Percentiles rank a stretch among this genome's conserved stretches.
These are phyloP conservation scores for Ammodytes marinus DNA, from an alignment of 2,113 vertebrate genomes.

Conservation along the genomic window DNA sequence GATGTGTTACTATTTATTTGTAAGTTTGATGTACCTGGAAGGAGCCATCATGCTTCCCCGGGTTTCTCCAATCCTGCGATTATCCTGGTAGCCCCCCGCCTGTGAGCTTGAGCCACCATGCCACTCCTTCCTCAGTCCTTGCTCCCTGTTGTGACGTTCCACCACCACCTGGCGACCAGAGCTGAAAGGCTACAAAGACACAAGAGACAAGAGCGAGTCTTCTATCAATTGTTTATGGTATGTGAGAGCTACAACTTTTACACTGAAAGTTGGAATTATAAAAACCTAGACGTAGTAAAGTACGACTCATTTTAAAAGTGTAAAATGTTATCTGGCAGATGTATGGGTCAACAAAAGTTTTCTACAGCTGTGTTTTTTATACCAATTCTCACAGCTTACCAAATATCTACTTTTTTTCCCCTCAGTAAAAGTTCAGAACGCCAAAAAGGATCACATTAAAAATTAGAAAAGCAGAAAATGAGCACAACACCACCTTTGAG, in stretches of 20 bases:
- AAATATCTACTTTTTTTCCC: too few species aligned
- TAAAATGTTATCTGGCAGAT: background rate
- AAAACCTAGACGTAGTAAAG: background rate
- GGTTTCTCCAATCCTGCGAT: slow-evolving; percentile 89
- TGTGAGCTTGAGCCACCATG: slow-evolving; percentile 90
- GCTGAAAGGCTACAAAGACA: slow-evolving; percentile 86
- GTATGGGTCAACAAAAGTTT: background rate
- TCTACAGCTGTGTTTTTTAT: background rate
- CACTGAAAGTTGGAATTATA: background rate
- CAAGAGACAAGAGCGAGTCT: background rate
- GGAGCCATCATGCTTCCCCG: slow-evolving; percentile 91
- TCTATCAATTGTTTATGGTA: background rate
- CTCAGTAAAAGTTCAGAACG: too few species aligned
- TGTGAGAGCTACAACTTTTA: too few species aligned
- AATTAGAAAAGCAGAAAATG: too few species aligned
- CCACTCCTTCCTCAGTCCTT: slow-evolving; percentile 95
- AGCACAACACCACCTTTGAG: too few species aligned
- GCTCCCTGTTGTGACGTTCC: slow-evolving; percentile 91
- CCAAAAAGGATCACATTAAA: too few species aligned
- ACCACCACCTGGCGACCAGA: slow-evolving; percentile 93
- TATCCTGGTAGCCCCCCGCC: slow-evolving; percentile 88
- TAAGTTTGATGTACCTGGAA: slow-evolving; percentile 86
- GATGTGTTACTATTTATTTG: background rate
- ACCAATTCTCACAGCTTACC: too few species aligned
- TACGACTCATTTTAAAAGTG: background rate